Evolutionary conservation across 2,888 invertebrate genomes (phyloP), one percentile per base, ranked within the genome.

Genomic region (Xylophagus ater): DNA sequence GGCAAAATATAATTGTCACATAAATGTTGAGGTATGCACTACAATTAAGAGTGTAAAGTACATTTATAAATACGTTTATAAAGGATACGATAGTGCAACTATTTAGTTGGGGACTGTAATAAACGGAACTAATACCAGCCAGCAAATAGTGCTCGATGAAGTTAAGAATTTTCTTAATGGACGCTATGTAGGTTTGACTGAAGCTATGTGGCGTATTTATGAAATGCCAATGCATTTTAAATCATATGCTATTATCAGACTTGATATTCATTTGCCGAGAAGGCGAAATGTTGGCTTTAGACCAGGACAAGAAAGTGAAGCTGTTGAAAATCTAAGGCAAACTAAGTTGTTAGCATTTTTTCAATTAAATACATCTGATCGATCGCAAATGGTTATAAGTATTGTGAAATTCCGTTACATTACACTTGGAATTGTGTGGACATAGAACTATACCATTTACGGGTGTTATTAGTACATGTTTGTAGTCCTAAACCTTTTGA

Each of bases 161-260:
- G 46, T 59, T 5, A 40, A 41, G 14, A 45, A 43, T 10, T 57
- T 47, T 43, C 12, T 57, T 2, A 52, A 60, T 44, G 46, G 53
- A 1, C 47, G 58, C 29, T 61, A 58, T 47, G 51, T 61, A 4
- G 52, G 52, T 34, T 48, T 51, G n/a, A 53, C 49, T 37, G 59
- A 63, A 48, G 59, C 57, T 4, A 43, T 47, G n/a, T 63, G 59
- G 58, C 38, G 56, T 19, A 47, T 60, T 15, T 51, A 54, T 35
- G 47, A 49, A 47, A 56, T 41, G 17, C 18, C 33, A 14, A 40
- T 47, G 50, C 47, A 46, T 34, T 47, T 43, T 28, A 44, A 52
- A 21, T 53, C 53, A 2, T 60, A 63, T 46, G 29, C 52, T 1
- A 47, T 62, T 8, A 41, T 45, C 6, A 29, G 54, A 23, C 41